Conservation (phyloP, 1,140 invertebrate species). For the Palaemon carinicauda region DNA sequence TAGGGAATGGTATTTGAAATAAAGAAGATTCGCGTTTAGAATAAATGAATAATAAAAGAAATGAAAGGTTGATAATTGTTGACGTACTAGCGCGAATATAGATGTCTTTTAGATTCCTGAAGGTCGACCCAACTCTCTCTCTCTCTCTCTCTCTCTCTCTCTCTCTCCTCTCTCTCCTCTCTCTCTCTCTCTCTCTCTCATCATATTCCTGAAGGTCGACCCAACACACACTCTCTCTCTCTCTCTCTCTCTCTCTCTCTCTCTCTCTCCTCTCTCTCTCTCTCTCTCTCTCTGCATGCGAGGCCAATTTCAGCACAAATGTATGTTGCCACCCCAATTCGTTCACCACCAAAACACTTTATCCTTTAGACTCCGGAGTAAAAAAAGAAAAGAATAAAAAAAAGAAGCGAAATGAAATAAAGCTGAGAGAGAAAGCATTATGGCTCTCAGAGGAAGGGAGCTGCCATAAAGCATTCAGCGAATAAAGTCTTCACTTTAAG, state of each 20-base stretch:
- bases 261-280: too few species aligned
- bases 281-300: too few species aligned
- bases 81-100: neutral
- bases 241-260: too few species aligned
- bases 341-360: neutral
- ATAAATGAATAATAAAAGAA: too few species aligned
- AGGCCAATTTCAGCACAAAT: too few species aligned
- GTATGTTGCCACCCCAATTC: too few species aligned
- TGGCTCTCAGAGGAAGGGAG: too few species aligned
- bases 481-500: neutral
- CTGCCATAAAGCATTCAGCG: too few species aligned
- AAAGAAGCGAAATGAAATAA: neutral
- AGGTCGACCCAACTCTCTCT: neutral
- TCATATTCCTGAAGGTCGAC: neutral
- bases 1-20: too few species aligned
- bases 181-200: constrained; percentile 7
- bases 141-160: constrained; percentile 5
- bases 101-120: neutral
- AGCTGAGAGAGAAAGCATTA: neutral
- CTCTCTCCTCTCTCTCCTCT: neutral
- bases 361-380: neutral
- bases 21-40: too few species aligned
- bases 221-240: neutral
- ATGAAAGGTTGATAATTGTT: neutral
- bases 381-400: neutral